A percentile compares a stretch with the other conserved stretches of the same genome.
Evolutionary conservation across 2,888 invertebrate species (phyloP).

Genomic region (Gibbula magus): DNA sequence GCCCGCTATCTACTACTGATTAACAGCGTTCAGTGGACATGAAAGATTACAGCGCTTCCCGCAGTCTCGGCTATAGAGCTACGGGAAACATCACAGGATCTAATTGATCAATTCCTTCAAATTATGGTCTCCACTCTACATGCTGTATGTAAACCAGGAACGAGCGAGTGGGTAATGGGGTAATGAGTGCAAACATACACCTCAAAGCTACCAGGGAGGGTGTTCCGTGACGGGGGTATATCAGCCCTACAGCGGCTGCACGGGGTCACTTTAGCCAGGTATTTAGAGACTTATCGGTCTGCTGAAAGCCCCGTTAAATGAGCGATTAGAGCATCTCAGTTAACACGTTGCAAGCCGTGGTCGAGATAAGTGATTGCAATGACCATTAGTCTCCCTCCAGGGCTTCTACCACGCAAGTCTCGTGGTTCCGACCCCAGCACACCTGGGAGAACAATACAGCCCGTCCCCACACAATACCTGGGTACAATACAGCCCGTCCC

Average conservation of each 20-base stretch:
- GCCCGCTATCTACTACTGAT: too few relatives aligned
- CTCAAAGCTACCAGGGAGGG: background rate
- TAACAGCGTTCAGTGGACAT: too few relatives aligned
- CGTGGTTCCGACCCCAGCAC: background rate
- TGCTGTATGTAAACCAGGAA: background rate
- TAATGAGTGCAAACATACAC: background rate
- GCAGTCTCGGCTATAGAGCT: background rate
- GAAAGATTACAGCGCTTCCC: too few relatives aligned
- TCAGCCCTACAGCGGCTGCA: background rate
- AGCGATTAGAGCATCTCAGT: background rate
- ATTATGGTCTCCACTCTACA: background rate
- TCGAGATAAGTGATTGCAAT: background rate
- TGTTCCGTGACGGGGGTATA: background rate
- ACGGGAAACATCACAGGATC: background rate
- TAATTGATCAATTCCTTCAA: background rate
- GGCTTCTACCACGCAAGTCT: background rate
- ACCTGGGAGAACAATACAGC: background rate
- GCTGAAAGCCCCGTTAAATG: constrained; percentile 4
- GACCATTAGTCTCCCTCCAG: background rate
- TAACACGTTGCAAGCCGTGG: background rate
- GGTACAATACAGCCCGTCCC: background rate
- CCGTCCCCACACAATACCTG: background rate
- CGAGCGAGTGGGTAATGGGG: background rate
- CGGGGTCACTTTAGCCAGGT: background rate
- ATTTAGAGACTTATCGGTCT: background rate